Percentiles rank a stretch among this genome's conserved stretches.
Evolutionary conservation across 2,797 vertebrate species (phyloP).

Genomic region (Poecilia velifera): DNA sequence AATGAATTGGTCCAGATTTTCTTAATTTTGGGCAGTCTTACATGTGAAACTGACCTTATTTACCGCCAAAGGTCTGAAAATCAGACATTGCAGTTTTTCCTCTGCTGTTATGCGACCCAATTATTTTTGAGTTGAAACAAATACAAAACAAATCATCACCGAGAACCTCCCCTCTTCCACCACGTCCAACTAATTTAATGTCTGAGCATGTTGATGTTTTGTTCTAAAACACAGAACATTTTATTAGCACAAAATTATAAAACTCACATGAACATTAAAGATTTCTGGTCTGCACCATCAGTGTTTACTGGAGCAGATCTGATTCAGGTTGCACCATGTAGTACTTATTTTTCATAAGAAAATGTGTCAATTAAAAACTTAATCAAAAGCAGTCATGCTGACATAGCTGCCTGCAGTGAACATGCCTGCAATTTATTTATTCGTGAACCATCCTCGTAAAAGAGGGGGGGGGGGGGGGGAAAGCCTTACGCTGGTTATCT

Average conservation of each 20-base stretch:
- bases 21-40: too few species aligned
- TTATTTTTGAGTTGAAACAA: neutral
- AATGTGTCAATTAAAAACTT: slow-evolving; percentile 7
- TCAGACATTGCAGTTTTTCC: too few species aligned
- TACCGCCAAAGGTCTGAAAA: too few species aligned
- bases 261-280: neutral
- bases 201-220: neutral
- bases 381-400: slow-evolving; percentile 6
- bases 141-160: neutral
- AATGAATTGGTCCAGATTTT: too few species aligned
- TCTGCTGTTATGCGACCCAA: neutral
- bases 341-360: slow-evolving; percentile 10
- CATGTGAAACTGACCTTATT: too few species aligned
- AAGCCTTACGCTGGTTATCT: neutral
- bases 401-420: neutral
- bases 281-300: neutral
- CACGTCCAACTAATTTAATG: neutral
- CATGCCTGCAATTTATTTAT: neutral
- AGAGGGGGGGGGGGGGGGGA: too few species aligned
- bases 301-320: neutral
- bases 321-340: neutral
- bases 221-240: neutral
- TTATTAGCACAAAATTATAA: neutral
- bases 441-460: neutral
- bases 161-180: neutral